These are phyloP conservation scores for Dromiciops gliroides DNA, from an alignment of 2,113 vertebrate genomes.

Conservation along the genomic window DNA sequence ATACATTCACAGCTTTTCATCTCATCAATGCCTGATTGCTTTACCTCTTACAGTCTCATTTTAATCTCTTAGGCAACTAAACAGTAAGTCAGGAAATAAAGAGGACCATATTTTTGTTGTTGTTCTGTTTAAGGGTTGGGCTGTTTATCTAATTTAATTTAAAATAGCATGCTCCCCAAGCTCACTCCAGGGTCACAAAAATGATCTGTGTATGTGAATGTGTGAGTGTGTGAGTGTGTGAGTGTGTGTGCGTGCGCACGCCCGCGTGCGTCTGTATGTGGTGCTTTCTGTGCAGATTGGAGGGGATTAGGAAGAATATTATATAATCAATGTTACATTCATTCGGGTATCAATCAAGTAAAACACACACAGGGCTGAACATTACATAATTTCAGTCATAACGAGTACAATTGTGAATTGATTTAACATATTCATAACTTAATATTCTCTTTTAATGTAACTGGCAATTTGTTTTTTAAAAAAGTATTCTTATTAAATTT, in stretches of 20 bases:
- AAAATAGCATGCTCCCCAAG: constrained; percentile 8
- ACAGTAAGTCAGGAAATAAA: constrained; percentile 46
- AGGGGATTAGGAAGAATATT: constrained; percentile 50
- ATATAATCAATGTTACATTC: constrained; percentile 60
- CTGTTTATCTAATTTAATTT: constrained; percentile 68
- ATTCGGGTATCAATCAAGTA: constrained; percentile 49
- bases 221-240: not conserved
- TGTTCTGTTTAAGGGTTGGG: constrained; percentile 39
- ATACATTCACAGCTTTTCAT: constrained; percentile 64
- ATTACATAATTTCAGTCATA: constrained; percentile 38
- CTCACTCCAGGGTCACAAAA: not conserved
- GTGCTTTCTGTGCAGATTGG: constrained; percentile 59
- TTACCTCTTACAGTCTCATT: constrained; percentile 76
- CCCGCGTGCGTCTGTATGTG: not conserved
- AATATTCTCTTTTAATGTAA: constrained; percentile 68
- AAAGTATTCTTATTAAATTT: constrained; percentile 61
- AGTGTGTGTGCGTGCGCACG: not conserved
- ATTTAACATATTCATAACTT: constrained; percentile 76
- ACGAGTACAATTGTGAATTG: constrained; percentile 54
- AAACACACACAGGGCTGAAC: not conserved
- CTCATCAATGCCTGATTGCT: constrained; percentile 63
- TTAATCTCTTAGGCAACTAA: constrained; percentile 55
- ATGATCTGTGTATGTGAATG: not conserved
- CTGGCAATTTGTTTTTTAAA: constrained; percentile 65
- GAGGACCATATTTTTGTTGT: constrained; percentile 6